Base-by-base conservation (phyloP, 2,888 invertebrate genomes). In the Caenorhabditis wallacei region DNA sequence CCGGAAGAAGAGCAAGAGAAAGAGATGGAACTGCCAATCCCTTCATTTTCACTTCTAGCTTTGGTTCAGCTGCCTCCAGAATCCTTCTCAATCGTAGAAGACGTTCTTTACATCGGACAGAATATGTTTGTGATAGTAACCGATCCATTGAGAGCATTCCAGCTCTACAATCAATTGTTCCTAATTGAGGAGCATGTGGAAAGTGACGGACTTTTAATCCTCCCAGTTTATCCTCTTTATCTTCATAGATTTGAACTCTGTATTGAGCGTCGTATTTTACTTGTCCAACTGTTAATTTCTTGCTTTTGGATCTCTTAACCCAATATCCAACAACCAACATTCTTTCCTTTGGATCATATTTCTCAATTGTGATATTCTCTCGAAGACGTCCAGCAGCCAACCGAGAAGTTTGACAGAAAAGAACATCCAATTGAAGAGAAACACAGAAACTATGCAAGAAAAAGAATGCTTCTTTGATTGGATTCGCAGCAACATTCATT, bases 341-440 rank as follows among this genome's bases (percentile, higher is more conserved):
- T n/a, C 87, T 78, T 59, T 89, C 87, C 35, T 86, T 87, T 54
- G 64, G 61, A 24, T 91, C 89, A 80, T 91, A 91, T 66, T 84
- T 87, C 63, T 87, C 87, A 22, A 87, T 84, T 0, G 66, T 64
- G 30, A 87, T 82, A 20, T 85, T 87, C 11, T 85, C 80, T 10
- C 96, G 95, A 24, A 98, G 93, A 8, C 97, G 94, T 91, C 97
- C 97, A 54, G 95, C 94, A 90, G 96, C 96, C 61, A 98, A 93
- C 59, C 97, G 80, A 2, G 82, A 78, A 3, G 91, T 93, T 92
- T 94, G 94, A 75, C 94, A 93, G 85, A 93, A 92, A 7, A 94
- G 91, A 20, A 95, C 94, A 93, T 98, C 97, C 37, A 99, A 93
- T 91, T 99, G 98, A 35, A 99, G 93, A 0, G 97, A 96, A 90